phyloP scores from a whole-genome alignment of 2,113 vertebrate species.

The Pipra filicauda region DNA sequence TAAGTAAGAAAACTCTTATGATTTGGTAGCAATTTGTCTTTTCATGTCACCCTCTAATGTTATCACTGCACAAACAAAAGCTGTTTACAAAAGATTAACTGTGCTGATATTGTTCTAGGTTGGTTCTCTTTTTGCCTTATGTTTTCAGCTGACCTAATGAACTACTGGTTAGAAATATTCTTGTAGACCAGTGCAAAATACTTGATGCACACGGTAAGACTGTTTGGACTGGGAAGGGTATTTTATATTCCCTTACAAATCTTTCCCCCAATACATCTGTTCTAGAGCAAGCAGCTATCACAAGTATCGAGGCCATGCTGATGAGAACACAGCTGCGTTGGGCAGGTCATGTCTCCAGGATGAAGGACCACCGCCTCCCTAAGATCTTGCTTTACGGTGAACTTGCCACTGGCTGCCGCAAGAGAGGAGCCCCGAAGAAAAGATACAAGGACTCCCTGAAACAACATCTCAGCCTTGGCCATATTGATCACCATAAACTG shows the following conservation, averaged over 20 bases:
- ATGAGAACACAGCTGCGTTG: no score
- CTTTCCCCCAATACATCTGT: no score
- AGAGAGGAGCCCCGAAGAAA: no score
- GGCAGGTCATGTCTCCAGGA: no score
- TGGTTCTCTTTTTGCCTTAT: not conserved
- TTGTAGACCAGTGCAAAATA: not conserved
- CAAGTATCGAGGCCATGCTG: no score
- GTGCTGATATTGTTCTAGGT: not conserved
- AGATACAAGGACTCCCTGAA: no score
- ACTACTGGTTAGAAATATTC: not conserved
- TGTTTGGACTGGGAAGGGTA: not conserved
- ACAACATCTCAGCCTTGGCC: no score
- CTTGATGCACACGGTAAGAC: not conserved
- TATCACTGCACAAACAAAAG: not conserved
- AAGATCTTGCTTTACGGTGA: no score
- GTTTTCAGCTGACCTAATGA: not conserved
- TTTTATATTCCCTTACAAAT: not conserved
- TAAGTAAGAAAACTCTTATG: not conserved
- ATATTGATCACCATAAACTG: no score
- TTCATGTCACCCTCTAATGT: not conserved
- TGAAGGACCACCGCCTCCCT: no score
- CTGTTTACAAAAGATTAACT: conserved; percentile 5
- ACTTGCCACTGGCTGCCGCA: no score
- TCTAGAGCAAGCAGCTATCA: no score
- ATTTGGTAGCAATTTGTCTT: not conserved